Percentiles rank a stretch among this genome's conserved stretches.
Evolutionary conservation across 2,113 vertebrate genomes (phyloP).

Genomic region (Megatriorchis doriae): DNA sequence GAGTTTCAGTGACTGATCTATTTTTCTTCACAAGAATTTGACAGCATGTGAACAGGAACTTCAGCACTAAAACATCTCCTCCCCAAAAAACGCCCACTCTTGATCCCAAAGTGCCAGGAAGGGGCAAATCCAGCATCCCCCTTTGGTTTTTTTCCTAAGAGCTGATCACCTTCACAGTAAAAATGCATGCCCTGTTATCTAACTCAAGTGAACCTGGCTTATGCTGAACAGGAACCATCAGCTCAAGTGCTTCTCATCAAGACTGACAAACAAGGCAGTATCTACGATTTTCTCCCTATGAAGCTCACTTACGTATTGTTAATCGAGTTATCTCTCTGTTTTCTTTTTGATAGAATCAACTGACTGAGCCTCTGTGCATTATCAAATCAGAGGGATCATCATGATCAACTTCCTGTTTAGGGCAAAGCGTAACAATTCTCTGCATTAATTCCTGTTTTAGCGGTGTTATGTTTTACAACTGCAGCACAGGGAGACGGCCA

Average conservation of each 20-base stretch:
- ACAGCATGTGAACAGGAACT: neutral
- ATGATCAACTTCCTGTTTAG: neutral
- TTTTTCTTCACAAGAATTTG: neutral
- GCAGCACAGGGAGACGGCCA: neutral
- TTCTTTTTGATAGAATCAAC: neutral
- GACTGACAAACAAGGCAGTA: fast-evolving
- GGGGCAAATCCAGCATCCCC: neutral
- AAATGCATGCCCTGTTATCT: fast-evolving
- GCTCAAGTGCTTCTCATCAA: fast-evolving
- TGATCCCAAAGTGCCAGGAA: neutral
- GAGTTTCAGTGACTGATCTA: neutral
- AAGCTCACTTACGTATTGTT: fast-evolving
- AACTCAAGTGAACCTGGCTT: neutral
- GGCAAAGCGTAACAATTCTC: neutral
- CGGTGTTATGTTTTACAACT: neutral
- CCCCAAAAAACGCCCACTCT: neutral
- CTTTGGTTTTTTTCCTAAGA: neutral
- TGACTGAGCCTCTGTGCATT: neutral
- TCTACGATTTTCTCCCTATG: neutral
- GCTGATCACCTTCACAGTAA: neutral
- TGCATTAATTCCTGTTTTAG: neutral
- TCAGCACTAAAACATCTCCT: neutral
- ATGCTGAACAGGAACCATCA: fast-evolving
- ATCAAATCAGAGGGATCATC: neutral
- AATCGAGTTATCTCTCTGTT: neutral